Conservation (phyloP, 2,797 vertebrate genomes). For the Hozukius guyotensis region DNA sequence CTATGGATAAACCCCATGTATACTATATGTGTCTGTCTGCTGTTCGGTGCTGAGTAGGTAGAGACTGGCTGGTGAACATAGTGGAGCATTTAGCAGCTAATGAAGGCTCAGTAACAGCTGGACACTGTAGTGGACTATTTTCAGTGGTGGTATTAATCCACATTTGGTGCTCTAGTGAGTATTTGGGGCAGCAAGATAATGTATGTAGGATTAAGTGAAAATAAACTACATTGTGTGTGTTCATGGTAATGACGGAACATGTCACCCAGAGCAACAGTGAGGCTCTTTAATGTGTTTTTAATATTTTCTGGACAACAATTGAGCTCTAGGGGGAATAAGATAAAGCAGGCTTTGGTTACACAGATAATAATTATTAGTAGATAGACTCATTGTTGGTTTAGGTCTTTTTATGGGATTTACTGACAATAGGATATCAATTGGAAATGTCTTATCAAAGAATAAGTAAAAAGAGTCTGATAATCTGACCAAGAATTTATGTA, state of each 20-base stretch:
- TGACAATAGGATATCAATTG: background rate
- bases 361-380: background rate
- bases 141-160: background rate
- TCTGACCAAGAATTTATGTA: background rate
- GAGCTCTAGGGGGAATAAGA: background rate
- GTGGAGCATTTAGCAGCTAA: background rate
- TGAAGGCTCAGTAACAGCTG: background rate
- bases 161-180: background rate
- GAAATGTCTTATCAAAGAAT: background rate
- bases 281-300: background rate
- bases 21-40: no score
- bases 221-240: background rate
- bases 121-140: background rate
- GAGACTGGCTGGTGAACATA: background rate
- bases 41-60: no score
- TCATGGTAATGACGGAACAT: background rate
- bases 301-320: background rate
- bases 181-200: background rate
- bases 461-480: background rate
- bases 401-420: background rate
- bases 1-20: no score
- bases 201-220: background rate
- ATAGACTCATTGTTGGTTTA: background rate
- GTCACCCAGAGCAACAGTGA: background rate
- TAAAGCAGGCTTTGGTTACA: background rate